Evolutionary conservation across 1,140 invertebrate species (phyloP).

Genomic region (Galleria mellonella): DNA sequence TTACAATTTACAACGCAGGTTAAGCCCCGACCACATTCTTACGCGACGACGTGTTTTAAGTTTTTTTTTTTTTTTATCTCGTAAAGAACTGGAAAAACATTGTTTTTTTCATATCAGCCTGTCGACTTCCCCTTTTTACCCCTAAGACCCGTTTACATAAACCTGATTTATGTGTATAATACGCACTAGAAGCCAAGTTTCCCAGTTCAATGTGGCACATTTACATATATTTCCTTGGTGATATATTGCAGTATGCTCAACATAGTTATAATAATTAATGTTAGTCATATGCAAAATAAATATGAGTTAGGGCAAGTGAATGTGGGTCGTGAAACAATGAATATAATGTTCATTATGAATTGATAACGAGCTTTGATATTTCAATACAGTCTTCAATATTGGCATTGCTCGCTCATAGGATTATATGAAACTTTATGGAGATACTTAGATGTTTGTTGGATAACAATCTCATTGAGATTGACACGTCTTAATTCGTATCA

Average conservation of each 20-base stretch:
- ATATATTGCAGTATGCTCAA: conserved; percentile 8
- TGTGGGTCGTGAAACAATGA: not conserved
- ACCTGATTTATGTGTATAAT: conserved; percentile 17
- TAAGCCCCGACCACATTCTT: too few species aligned
- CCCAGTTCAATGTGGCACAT: conserved; percentile 12
- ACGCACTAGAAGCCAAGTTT: conserved; percentile 15
- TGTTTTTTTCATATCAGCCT: conserved; percentile 9
- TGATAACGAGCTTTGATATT: too few species aligned
- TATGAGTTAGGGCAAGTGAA: not conserved
- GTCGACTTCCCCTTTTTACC: conserved; percentile 6
- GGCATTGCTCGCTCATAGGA: too few species aligned
- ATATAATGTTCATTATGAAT: too few species aligned
- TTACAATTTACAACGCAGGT: too few species aligned
- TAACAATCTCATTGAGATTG: too few species aligned
- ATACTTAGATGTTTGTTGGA: too few species aligned
- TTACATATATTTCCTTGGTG: conserved; percentile 14
- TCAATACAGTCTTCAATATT: too few species aligned
- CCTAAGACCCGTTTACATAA: conserved; percentile 12
- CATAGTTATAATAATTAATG: conserved; percentile 6
- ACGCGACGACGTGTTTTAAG: too few species aligned
- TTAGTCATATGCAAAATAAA: not conserved
- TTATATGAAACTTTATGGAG: too few species aligned
- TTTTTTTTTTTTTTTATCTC: too few species aligned
- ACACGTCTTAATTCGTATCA: too few species aligned
- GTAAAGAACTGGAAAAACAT: conserved; percentile 1